Percentiles rank a stretch among this genome's conserved stretches.
These are phyloP conservation scores for Hystrix cristata DNA, from an alignment of 2,113 vertebrate species.

Conservation along the genomic window DNA sequence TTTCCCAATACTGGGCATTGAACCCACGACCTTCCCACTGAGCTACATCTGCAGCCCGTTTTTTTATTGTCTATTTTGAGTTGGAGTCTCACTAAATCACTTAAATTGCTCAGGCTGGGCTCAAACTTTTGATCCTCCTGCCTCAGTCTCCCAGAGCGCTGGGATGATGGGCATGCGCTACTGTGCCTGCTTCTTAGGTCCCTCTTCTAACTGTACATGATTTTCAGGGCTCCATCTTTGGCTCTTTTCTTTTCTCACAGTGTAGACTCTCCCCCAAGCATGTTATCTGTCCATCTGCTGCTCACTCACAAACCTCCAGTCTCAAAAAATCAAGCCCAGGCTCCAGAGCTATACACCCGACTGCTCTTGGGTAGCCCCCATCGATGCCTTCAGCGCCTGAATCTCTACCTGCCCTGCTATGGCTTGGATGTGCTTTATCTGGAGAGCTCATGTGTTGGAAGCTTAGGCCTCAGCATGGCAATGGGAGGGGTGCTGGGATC, in stretches of 20 bases:
- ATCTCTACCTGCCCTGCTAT: not conserved
- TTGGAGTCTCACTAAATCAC: not conserved
- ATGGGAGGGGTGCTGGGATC: not conserved
- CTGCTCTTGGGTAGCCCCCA: not conserved
- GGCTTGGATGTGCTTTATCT: not conserved
- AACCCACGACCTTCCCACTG: not conserved
- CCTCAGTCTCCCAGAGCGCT: not conserved
- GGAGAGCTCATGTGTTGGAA: no score
- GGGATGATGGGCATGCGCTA: not conserved
- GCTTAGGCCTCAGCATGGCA: not conserved
- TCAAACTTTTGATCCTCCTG: not conserved
- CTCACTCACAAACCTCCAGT: not conserved
- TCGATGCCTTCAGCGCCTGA: not conserved
- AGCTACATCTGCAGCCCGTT: not conserved
- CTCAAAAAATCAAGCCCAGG: not conserved
- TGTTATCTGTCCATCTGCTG: not conserved
- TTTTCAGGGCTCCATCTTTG: not conserved
- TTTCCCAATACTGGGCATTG: not conserved
- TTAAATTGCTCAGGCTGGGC: not conserved
- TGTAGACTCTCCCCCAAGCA: not conserved
- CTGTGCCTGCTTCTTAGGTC: not conserved
- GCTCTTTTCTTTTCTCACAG: not conserved
- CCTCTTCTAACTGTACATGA: not conserved
- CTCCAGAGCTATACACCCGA: not conserved
- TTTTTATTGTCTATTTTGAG: not conserved